These are phyloP conservation scores for Anadara kagoshimensis DNA, from an alignment of 1,140 invertebrate species.

Conservation along the genomic window DNA sequence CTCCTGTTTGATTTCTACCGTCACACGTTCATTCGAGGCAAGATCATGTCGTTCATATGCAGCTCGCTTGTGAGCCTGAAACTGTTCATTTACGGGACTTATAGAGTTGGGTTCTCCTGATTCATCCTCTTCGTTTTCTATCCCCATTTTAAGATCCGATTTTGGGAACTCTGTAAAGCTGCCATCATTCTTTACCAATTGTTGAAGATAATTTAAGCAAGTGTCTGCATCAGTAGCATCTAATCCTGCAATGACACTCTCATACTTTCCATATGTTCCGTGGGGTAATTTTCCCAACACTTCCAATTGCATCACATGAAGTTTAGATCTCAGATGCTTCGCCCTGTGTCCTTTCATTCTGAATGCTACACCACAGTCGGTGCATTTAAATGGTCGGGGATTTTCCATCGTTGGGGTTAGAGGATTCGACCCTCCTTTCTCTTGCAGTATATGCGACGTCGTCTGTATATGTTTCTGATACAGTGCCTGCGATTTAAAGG, in stretches of 20 bases:
- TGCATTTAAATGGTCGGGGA: slow-evolving; percentile 87
- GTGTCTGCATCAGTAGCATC: slow-evolving; percentile 81
- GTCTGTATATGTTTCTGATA: slow-evolving; percentile 79
- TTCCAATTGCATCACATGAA: slow-evolving; percentile 97
- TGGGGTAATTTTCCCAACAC: slow-evolving; percentile 94
- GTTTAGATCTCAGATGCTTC: slow-evolving; percentile 96
- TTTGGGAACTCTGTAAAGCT: no score
- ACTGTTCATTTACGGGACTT: not conserved
- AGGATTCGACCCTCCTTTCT: not conserved
- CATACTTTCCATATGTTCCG: slow-evolving; percentile 96
- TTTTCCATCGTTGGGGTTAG: slow-evolving; percentile 82
- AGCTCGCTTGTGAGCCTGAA: slow-evolving; percentile 9
- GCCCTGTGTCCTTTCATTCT: slow-evolving; percentile 96
- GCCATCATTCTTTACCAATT: not conserved
- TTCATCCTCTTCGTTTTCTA: not conserved
- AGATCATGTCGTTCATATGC: slow-evolving; percentile 32
- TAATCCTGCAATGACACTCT: slow-evolving; percentile 90
- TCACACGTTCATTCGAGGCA: slow-evolving; percentile 46
- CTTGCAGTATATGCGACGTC: slow-evolving; percentile 88
- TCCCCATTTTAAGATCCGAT: no score
- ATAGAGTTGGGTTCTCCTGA: not conserved
- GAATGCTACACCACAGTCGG: slow-evolving; percentile 96
- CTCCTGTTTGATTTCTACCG: slow-evolving; percentile 41
- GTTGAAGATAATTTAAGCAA: slow-evolving; percentile 2
- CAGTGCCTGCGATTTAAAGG: slow-evolving; percentile 32